Evolutionary conservation across 2,888 invertebrate genomes (phyloP).

Genomic region (Leptopilina drosophilae): DNA sequence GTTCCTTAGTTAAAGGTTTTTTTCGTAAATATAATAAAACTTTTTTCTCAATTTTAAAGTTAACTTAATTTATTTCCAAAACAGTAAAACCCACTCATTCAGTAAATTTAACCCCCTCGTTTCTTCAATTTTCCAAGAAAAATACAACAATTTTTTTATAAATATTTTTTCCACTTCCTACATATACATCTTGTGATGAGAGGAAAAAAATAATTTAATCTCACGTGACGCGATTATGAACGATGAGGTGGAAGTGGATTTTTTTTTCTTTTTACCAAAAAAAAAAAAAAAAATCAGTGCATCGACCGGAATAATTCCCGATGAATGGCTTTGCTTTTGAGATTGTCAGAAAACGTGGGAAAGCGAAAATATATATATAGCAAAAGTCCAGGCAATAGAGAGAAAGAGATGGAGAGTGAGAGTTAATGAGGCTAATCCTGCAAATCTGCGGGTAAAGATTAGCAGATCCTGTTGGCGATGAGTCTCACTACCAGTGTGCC

Average conservation of each 20-base stretch:
- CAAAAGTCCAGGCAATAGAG: constrained; percentile 57
- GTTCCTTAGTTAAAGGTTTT: too few species aligned
- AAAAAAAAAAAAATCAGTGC: constrained; percentile 15
- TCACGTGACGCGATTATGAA: constrained; percentile 14
- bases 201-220: too few species aligned
- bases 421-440: constrained; percentile 75
- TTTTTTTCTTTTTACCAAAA: neutral
- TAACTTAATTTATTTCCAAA: too few species aligned
- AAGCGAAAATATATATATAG: constrained; percentile 50
- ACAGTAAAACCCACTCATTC: too few species aligned
- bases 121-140: too few species aligned
- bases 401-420: constrained; percentile 64
- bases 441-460: constrained; percentile 66
- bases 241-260: constrained; percentile 20
- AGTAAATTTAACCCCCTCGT: too few species aligned
- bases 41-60: too few species aligned
- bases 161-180: too few species aligned
- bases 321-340: constrained; percentile 3
- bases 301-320: constrained; percentile 35
- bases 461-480: constrained; percentile 58
- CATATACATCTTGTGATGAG: too few species aligned
- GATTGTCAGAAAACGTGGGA: constrained; percentile 59
- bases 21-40: too few species aligned
- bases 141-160: too few species aligned
- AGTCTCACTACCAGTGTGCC: constrained; percentile 56